Conservation (phyloP, 2,113 vertebrate genomes). For the Merops nubicus region DNA sequence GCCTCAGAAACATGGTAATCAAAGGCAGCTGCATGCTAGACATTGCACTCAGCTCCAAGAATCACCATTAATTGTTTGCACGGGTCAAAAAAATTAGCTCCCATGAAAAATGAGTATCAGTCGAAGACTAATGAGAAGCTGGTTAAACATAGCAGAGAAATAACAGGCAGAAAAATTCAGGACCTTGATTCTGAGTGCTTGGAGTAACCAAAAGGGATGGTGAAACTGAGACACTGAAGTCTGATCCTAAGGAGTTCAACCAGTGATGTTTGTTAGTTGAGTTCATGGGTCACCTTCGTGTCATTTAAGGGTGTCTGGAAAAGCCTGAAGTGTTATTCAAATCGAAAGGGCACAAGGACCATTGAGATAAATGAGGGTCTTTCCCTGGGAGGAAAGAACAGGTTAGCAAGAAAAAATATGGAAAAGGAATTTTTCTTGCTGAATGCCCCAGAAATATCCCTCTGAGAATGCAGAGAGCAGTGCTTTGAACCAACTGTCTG, state of each 20-base stretch:
- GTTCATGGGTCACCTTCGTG: background rate
- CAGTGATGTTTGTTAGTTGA: background rate
- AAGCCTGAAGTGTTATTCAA: background rate
- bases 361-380: background rate
- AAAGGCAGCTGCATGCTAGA: slow-evolving; percentile 70
- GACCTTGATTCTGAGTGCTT: background rate
- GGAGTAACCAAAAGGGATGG: background rate
- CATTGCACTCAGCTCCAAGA: slow-evolving; percentile 24
- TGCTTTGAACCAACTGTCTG: background rate
- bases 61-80: slow-evolving; percentile 38
- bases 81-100: slow-evolving; percentile 29
- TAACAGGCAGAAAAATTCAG: background rate
- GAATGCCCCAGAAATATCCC: background rate
- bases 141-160: background rate
- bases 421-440: background rate
- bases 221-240: background rate
- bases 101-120: slow-evolving; percentile 24
- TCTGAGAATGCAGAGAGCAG: background rate
- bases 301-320: background rate
- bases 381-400: background rate
- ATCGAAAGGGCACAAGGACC: background rate
- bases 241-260: background rate
- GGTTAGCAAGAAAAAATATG: background rate
- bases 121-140: slow-evolving; percentile 29
- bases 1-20: slow-evolving; percentile 68